Percentiles rank a stretch among this genome's conserved stretches.
Conservation (phyloP, 2,888 invertebrate species). For the Philopedon plagiatum region DNA sequence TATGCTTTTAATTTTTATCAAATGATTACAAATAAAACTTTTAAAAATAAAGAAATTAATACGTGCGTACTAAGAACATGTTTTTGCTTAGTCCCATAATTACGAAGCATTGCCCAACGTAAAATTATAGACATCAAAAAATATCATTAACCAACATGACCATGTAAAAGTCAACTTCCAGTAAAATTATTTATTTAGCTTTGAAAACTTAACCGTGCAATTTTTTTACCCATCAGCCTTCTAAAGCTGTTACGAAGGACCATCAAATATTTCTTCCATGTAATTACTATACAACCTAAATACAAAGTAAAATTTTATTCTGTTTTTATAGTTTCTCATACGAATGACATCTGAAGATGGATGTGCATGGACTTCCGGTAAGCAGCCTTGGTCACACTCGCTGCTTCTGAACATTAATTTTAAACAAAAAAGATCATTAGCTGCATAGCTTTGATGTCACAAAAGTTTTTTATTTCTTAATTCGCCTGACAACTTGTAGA, state of each 20-base stretch:
- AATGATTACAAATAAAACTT: no score
- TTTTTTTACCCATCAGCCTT: not conserved
- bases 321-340: slow-evolving; percentile 66
- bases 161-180: not conserved
- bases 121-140: not conserved
- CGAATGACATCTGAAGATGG: slow-evolving; percentile 67
- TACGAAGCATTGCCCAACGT: not conserved
- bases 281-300: slow-evolving; percentile 56
- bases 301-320: slow-evolving; percentile 61
- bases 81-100: no score
- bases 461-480: slow-evolving; percentile 17
- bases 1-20: no score
- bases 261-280: slow-evolving; percentile 22
- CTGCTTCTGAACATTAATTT: slow-evolving; percentile 64
- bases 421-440: slow-evolving; percentile 61
- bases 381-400: slow-evolving; percentile 65
- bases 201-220: not conserved
- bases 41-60: no score
- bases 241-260: slow-evolving; percentile 8
- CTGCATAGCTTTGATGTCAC: slow-evolving; percentile 48
- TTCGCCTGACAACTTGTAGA: slow-evolving; percentile 11
- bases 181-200: not conserved
- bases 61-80: no score
- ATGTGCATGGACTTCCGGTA: slow-evolving; percentile 63
- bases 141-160: not conserved